Base-by-base conservation (phyloP, 2,113 vertebrate genomes). In the Riparia riparia region DNA sequence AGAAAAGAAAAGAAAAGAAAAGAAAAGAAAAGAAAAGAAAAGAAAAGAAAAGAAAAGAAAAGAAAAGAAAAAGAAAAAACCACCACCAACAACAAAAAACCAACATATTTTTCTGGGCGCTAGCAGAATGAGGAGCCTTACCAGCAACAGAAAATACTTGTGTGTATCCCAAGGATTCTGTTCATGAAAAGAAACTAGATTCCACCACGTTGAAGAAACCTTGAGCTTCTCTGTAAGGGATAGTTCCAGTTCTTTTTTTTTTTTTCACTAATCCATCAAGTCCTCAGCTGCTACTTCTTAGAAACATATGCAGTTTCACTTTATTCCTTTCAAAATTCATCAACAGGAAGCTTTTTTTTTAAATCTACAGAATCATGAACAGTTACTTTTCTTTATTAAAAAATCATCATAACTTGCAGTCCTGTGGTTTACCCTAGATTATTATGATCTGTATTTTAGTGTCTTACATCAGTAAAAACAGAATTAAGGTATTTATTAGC, bases 191-290 rank as follows among this genome's bases (percentile, higher is more conserved):
- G 34, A 66, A 78, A n/a, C 22, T n/a, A 26, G 14, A 63, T 17
- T 45, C 12, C 5, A 49, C 10, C 8, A 42, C 0, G 0, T 4
- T 42, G 34, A 14, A 17, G n/a, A 13, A 87, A 88, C 31, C 14
- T 26, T 64, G 37, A 85, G 28, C 18, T 65, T 14, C 32, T 57
- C 47, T 42, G 8, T 44, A 68, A 64, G 47, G 54, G 3, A 31
- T 17, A 20, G 64, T 82, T 79, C n/a, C 25, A 25, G 10, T 57
- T 4, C 25, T 54, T 20, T 44, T 39, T 32, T 49, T n/a, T 32
- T n/a, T 37, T 54, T 20, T 25, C 13, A 20, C 13, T 41, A 51
- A 57, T 72, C 12, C 15, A 39, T 69, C 39, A 63, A 47, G 22
- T 65, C 26, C 24, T 79, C 26, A 68, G 54, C 15, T 80, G 19